Base-by-base conservation (phyloP, 2,888 invertebrate species). In the Rhingia rostrata region DNA sequence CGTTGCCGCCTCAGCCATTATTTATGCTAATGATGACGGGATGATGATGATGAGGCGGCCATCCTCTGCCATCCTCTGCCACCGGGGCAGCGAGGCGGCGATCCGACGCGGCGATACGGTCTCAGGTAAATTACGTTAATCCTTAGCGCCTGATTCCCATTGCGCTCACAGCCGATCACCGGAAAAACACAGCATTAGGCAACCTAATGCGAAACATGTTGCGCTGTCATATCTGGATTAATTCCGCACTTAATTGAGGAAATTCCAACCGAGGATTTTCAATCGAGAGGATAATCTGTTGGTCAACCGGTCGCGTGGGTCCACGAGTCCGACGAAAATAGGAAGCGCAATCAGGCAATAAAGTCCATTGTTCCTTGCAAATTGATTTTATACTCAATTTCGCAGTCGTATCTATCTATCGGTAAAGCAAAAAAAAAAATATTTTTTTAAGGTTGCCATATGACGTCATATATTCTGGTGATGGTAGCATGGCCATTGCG, bases 121-220 rank as follows among this genome's bases (percentile, higher is more conserved):
- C 22, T 14, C 49, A 49, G 49, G 49, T 49, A 49, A 10, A 49
- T 10, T 2, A 30, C 30, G 22, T 14, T 60, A 43, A 45, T 49
- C 64, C 69, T 64, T 74, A 83, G 83, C 83, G 83, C 83, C 83
- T 72, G 22, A 47, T 56, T 61, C 43, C 5, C 12, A 53, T 30
- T 41, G 58, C n/a, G 51, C 22, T 22, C 22, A 22, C 22, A 37
- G 39, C 45, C 39, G n/a, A 82, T 74, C 56, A 14, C 64, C 63
- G 78, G 72, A 37, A 78, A 83, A 78, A 72, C 72, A 78, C 82
- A 56, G 82, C 56, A 67, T 67, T 77, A 83, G 61, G 66, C 78
- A 60, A 79, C 51, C 51, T 79, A 83, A 83, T 83, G 83, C 83
- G 47, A 64, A 83, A 73, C 78, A 78, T 69, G 79, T 73, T 78